Evolutionary conservation across 2,888 invertebrate species (phyloP), one percentile per base, ranked within the genome.

Genomic region (Brachylomia viminalis): DNA sequence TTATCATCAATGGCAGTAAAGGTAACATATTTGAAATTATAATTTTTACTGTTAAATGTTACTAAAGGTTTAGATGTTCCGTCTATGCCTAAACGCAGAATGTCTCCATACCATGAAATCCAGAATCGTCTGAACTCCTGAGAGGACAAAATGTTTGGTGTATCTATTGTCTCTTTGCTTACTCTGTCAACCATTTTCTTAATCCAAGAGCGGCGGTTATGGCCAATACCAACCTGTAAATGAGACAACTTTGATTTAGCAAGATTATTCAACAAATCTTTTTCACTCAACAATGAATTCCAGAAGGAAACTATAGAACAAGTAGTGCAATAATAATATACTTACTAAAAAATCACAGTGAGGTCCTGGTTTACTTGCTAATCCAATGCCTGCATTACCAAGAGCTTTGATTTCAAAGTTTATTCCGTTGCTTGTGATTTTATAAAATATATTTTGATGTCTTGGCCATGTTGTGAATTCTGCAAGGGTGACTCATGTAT

Each of bases 21-120:
- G 54, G 91, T 92, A 20, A 93, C 74, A 88, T 90, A 92, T 71
- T 89, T 90, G 42, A 94, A 80, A n/a, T 90, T 88, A 5, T 65
- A 75, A 52, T 86, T 78, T 66, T 87, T 81, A 68, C 85, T 87
- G 20, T 73, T 67, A 38, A 82, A 86, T 52, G 85, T 82, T 7
- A 94, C 69, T n/a, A 92, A 82, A 4, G 94, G 91, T 42, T 85
- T 90, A 20, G 92, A 90, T 47, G 95, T 95, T 72, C 94, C 93
- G 70, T 93, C 92, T 45, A 92, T 87, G n/a, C 95, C 96, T 33
- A 97, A 89, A 64, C 90, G 89, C 74, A 97, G 89, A 59, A 87
- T 86, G 58, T 95, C 94, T 70, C 93, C 92, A 83, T 94, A 89
- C 97, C 97, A 97, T 64, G 93, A 92, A 54, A 97, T 88, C 93